Conservation (phyloP, 2,113 vertebrate species). For the Eleginops maclovinus region DNA sequence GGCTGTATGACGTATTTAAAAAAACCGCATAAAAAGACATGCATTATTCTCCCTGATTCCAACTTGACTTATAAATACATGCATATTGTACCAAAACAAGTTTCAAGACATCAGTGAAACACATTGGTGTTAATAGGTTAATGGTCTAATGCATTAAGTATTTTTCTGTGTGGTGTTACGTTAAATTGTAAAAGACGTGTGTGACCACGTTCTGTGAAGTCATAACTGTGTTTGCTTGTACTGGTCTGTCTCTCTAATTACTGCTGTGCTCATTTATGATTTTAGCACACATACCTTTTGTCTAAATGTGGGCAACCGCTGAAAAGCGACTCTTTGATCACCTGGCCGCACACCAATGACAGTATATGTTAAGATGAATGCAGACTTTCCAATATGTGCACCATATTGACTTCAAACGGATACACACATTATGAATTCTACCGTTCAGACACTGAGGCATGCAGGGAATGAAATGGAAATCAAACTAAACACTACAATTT, state of each 20-base stretch:
- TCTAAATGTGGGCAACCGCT: constrained; percentile 52
- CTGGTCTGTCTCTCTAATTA: constrained; percentile 77
- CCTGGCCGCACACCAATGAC: constrained; percentile 76
- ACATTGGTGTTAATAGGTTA: constrained; percentile 61
- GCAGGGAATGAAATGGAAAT: constrained; percentile 79
- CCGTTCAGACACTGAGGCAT: constrained; percentile 78
- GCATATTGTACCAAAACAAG: constrained; percentile 50
- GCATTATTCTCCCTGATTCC: constrained; percentile 48
- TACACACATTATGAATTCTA: constrained; percentile 69
- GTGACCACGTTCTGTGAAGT: constrained; percentile 72
- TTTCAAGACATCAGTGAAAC: constrained; percentile 39
- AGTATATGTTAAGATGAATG: constrained; percentile 73
- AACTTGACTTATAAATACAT: constrained; percentile 53
- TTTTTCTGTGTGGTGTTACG: constrained; percentile 67
- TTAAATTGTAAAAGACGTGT: constrained; percentile 69
- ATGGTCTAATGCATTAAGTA: constrained; percentile 57
- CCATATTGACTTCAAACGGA: constrained; percentile 76
- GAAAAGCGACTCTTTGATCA: constrained; percentile 71
- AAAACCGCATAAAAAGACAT: constrained; percentile 40
- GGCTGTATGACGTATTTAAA: constrained; percentile 33
- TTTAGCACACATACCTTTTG: constrained; percentile 69
- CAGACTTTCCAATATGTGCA: constrained; percentile 78
- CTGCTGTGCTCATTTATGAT: constrained; percentile 58
- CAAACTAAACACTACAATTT: constrained; percentile 62
- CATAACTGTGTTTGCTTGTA: constrained; percentile 71